Percentiles rank a stretch among this genome's conserved stretches.
Evolutionary conservation across 2,113 vertebrate genomes (phyloP).

Genomic region (Lynx canadensis): DNA sequence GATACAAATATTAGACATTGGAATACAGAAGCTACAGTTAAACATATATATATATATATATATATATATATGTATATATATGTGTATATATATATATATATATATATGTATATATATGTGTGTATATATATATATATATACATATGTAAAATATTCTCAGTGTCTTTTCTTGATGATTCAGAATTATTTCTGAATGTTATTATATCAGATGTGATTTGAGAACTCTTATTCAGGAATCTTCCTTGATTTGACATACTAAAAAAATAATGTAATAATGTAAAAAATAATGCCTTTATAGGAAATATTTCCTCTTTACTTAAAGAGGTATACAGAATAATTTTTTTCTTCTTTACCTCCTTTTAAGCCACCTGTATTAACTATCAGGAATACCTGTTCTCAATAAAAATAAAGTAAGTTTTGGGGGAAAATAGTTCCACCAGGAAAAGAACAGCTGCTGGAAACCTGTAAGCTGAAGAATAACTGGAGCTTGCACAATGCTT

Average conservation of each 20-base stretch:
- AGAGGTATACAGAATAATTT: background rate
- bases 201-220: background rate
- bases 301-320: background rate
- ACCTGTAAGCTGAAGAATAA: background rate
- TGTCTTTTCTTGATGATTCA: background rate
- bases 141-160: background rate
- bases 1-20: background rate
- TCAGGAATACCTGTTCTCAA: background rate
- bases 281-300: background rate
- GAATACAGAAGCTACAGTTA: constrained; percentile 12
- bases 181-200: background rate
- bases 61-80: rapidly evolving
- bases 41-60: background rate
- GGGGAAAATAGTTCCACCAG: background rate
- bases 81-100: background rate
- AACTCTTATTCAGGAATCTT: background rate
- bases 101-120: rapidly evolving
- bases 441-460: background rate
- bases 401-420: background rate
- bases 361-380: background rate
- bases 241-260: background rate
- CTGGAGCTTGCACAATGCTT: background rate
- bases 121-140: rapidly evolving
- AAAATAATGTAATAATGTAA: background rate
- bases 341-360: background rate